A percentile compares a stretch with the other conserved stretches of the same genome.
These are phyloP conservation scores for Epizoanthus fatuus DNA, from an alignment of 92 coral and sea anemone species.

Conservation along the genomic window DNA sequence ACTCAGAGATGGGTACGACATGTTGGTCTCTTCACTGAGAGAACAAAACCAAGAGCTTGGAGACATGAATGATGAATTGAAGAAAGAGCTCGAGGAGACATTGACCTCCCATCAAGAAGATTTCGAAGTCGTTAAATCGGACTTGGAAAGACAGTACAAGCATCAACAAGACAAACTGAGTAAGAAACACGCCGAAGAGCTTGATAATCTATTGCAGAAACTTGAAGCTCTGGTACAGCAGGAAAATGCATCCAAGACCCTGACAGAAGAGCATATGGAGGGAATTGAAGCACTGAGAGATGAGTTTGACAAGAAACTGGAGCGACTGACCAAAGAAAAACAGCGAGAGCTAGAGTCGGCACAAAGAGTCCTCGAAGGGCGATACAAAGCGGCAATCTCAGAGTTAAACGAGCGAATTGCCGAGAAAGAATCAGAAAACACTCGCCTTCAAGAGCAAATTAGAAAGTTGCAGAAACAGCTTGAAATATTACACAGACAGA, in stretches of 20 bases:
- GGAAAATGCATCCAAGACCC: conserved; percentile 84
- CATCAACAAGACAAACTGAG: conserved; percentile 75
- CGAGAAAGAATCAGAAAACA: conserved; percentile 67
- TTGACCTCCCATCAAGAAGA: conserved; percentile 66
- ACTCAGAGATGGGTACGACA: conserved; percentile 56
- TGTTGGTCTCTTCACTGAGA: conserved; percentile 70
- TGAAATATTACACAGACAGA: conserved; percentile 45
- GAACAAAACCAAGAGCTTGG: conserved; percentile 72
- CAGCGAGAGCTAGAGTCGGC: conserved; percentile 74
- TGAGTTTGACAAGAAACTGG: conserved; percentile 80
- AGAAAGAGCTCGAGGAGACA: conserved; percentile 63
- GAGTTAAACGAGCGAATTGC: conserved; percentile 70
- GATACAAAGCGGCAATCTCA: conserved; percentile 53
- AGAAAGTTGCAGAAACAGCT: conserved; percentile 61
- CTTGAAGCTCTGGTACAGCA: conserved; percentile 80
- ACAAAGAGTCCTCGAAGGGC: conserved; percentile 67
- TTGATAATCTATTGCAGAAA: conserved; percentile 75
- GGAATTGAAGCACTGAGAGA: conserved; percentile 76
- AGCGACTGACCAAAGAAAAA: conserved; percentile 78
- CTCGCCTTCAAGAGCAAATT: conserved; percentile 61
- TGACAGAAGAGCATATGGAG: conserved; percentile 89
- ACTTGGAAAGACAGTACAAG: conserved; percentile 73
- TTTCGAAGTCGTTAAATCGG: conserved; percentile 63
- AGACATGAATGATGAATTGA: conserved; percentile 68
- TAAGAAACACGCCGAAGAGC: conserved; percentile 78